Base-by-base conservation (phyloP, 2,888 invertebrate genomes). In the Apomyelois bistriatella region DNA sequence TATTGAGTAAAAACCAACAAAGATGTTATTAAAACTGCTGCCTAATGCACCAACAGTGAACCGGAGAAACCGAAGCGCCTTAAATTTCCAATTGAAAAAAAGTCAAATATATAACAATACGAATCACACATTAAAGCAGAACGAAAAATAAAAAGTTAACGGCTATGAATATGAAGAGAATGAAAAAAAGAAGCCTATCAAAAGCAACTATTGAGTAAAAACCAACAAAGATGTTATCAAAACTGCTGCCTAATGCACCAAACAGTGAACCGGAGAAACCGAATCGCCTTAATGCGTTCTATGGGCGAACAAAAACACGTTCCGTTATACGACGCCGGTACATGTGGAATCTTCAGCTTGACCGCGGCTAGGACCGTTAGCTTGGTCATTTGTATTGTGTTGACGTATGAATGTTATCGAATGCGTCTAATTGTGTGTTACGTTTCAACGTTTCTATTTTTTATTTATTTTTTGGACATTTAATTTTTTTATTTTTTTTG, bases 401-500 rank as follows among this genome's bases (percentile, higher is more conserved):
- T 48, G 57, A 53, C 58, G 58, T 62, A 59, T 60, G 60, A 55
- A 60, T 63, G 58, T 59, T 46, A 32, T 46, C 16, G 13, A 41
- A 43, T 58, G 56, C 58, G 53, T 56, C 59, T 62, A 37, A 62
- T 69, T 41, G n/a, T 16, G 6, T 46, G 32, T 35, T 28, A 30
- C 8, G 10, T 35, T 32, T 32, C 15, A 32, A 15, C 32, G 7
- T 13, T 46, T 30, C 7, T 46, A 4, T 32, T 1, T 32, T 1
- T 32, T 32, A 1, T 9, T 32, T 32, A 1, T 3, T 32, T 32
- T 32, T 8, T 32, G 32, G 32, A 32, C 8, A 10, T 32, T 32
- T 5, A 28, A 10, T 32, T 32, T 3, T 6, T 1, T 32, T 10
- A 8, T 9, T 3, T 32, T 9, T 32, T 32, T 3, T 32, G 7